A percentile compares a stretch with the other conserved stretches of the same genome.
These are phyloP conservation scores for Campopleginae sp. DNA, from an alignment of 2,888 invertebrate species.

Conservation along the genomic window DNA sequence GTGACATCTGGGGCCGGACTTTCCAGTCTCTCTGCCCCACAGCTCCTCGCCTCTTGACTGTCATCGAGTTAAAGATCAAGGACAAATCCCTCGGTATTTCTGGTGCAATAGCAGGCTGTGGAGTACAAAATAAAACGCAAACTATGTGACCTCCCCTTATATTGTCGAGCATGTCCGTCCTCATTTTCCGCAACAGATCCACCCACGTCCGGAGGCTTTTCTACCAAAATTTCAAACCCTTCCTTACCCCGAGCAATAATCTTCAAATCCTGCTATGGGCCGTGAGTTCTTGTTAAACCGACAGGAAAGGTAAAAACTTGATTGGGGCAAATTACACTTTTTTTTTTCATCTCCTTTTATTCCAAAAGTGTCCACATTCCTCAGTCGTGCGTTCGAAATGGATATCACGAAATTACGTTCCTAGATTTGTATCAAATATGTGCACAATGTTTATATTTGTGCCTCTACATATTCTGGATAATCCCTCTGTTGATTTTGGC, in stretches of 20 bases:
- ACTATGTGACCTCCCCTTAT: slow-evolving; percentile 30
- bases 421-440: background rate
- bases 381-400: background rate
- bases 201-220: slow-evolving; percentile 19
- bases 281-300: background rate
- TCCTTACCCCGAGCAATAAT: background rate
- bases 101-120: background rate
- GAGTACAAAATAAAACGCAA: slow-evolving; percentile 19
- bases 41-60: background rate
- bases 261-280: background rate
- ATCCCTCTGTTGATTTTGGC: slow-evolving; percentile 43
- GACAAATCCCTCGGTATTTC: slow-evolving; percentile 10
- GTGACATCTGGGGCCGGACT: slow-evolving; percentile 24
- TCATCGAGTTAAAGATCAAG: slow-evolving; percentile 46
- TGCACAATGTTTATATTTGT: background rate
- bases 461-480: background rate
- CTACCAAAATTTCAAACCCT: slow-evolving; percentile 25
- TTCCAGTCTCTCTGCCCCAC: slow-evolving; percentile 9
- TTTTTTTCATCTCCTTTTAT: background rate
- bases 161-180: slow-evolving; percentile 31
- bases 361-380: background rate
- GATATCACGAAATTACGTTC: background rate
- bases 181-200: slow-evolving; percentile 14
- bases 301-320: background rate
- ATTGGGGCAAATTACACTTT: background rate